Percentiles rank a stretch among this genome's conserved stretches.
phyloP scores from a whole-genome alignment of 1,140 invertebrate species.

The Pogonomyrmex barbatus region DNA sequence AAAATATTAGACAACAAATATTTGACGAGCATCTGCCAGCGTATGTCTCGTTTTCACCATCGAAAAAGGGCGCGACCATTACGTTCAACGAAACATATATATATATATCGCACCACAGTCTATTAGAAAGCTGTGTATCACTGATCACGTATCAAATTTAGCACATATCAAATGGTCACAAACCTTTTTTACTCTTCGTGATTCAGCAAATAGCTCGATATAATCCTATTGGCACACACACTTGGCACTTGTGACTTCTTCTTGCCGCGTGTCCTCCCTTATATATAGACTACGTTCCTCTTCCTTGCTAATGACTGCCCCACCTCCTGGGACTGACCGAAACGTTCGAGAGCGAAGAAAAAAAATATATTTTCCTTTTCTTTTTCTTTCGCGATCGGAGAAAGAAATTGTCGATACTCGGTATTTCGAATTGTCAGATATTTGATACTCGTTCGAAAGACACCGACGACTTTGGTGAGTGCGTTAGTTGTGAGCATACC shows the following conservation, averaged over 20 bases:
- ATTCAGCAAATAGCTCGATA: slow-evolving; percentile 52
- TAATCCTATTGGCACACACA: slow-evolving; percentile 84
- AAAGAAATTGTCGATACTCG: slow-evolving; percentile 32
- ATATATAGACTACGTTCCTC: slow-evolving; percentile 35
- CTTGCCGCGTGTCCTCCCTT: slow-evolving; percentile 38
- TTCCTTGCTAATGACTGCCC: slow-evolving; percentile 8
- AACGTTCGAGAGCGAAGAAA: slow-evolving; percentile 45
- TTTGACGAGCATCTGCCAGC: not conserved
- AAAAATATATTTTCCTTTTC: not conserved
- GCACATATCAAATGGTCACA: slow-evolving; percentile 71
- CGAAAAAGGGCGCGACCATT: not conserved
- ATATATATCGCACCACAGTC: slow-evolving; percentile 36
- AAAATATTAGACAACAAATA: not conserved
- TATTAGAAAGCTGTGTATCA: slow-evolving; percentile 24
- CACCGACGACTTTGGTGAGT: slow-evolving; percentile 76
- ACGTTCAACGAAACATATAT: not conserved
- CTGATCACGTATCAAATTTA: slow-evolving; percentile 68
- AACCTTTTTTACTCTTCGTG: slow-evolving; percentile 75
- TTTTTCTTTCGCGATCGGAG: slow-evolving; percentile 1
- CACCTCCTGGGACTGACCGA: not conserved
- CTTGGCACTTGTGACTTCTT: slow-evolving; percentile 80
- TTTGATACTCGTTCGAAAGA: slow-evolving; percentile 63
- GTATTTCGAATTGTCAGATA: slow-evolving; percentile 39
- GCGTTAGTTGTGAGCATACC: slow-evolving; percentile 83
- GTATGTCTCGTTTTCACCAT: slow-evolving; percentile 18